Base-by-base conservation (phyloP, 2,113 vertebrate species). In the Anthoscopus minutus region DNA sequence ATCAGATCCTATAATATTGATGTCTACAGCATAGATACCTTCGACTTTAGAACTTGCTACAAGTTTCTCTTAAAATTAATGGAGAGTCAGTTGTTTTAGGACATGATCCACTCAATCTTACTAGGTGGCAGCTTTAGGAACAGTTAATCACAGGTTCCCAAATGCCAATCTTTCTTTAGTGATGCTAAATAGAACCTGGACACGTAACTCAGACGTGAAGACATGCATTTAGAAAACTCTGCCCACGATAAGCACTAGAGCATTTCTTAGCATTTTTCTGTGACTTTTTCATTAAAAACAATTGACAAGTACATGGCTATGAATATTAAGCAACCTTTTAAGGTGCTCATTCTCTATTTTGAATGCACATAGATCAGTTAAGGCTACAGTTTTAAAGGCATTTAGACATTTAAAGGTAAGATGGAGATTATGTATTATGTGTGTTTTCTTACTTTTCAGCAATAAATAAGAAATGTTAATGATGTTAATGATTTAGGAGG, bases 381-480 rank as follows among this genome's bases (percentile, higher is more conserved):
- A n/a, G n/a, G 20, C 20, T 89, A 79, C 31, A 69, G 28, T 84
- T 94, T 84, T 86, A 81, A 92, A 70, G 61, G 13, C 31, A 73
- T 86, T 93, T 81, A 74, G 31, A 84, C 44, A 86, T 48, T 31
- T 83, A 92, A 85, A 92, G 62, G 48, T 81, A 77, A 85, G 50
- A 57, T 61, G 25, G 40, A 89, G 81, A 78, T 72, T 76, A 74
- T 33, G 9, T 27, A 38, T 88, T 91, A 51, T 4, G 0, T 50
- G 45, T 86, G 23, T 76, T 95, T 94, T 94, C 74, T 62, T 74
- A 47, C 16, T 47, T 85, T 89, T 86, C 57, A 77, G 35, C 62
- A 93, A 92, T 89, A 88, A 94, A 80, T 80, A 92, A 88, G 37
- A 85, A 82, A 85, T 88, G 89, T 69, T 89, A 89, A 69, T 76